Evolutionary conservation across 2,797 vertebrate species (phyloP).

Genomic region (Xiphorhynchus erythropygius): DNA sequence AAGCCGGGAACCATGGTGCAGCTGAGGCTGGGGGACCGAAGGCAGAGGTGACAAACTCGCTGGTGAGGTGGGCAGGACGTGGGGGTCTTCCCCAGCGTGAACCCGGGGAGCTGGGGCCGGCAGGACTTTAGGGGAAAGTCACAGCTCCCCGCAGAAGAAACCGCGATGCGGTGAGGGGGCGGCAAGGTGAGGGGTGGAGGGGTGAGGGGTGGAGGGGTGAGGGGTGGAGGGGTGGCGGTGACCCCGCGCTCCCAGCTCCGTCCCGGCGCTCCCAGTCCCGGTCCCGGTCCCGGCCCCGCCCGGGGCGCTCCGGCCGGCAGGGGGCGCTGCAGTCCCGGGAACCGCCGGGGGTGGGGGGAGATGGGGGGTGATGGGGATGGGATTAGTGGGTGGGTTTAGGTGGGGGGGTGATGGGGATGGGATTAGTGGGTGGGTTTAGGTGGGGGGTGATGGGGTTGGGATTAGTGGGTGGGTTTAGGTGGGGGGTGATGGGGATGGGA

Average conservation of each 20-base stretch:
- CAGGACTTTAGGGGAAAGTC: background rate
- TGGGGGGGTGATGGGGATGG: too few relatives aligned
- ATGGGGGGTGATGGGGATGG: too few relatives aligned
- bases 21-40: too few relatives aligned
- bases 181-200: background rate
- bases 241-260: background rate
- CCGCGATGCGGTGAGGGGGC: fast-evolving
- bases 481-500: too few relatives aligned
- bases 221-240: too few relatives aligned
- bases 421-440: too few relatives aligned
- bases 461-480: fast-evolving
- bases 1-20: fast-evolving
- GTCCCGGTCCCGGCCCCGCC: background rate
- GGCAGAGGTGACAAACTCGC: fast-evolving
- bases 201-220: too few relatives aligned
- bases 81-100: background rate
- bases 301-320: background rate
- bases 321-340: background rate
- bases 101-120: too few relatives aligned
- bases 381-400: fast-evolving
- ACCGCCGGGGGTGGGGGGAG: background rate
- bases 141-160: background rate
- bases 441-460: too few relatives aligned
- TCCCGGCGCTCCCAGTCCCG: background rate
- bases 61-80: background rate